Conservation (phyloP, 1,140 invertebrate genomes). For the Stegodyphus mimosarum region DNA sequence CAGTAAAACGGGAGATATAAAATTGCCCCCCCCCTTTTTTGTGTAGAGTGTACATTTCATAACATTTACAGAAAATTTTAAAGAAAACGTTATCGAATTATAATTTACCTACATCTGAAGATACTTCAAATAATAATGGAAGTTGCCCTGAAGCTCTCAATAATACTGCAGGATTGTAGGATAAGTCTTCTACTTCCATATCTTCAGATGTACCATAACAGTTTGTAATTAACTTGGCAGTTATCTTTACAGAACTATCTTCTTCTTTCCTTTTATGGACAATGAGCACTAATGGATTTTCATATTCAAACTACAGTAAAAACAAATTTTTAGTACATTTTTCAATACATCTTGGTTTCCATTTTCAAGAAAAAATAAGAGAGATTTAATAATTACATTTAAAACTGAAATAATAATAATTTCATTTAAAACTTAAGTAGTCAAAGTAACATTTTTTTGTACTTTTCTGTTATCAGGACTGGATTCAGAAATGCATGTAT, state of each 20-base stretch:
- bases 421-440: too few species aligned
- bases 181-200: background rate
- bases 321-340: background rate
- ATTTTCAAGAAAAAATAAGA: too few species aligned
- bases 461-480: too few species aligned
- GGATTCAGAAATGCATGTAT: too few species aligned
- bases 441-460: too few species aligned
- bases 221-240: conserved; percentile 18
- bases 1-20: too few species aligned
- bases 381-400: too few species aligned
- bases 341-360: background rate
- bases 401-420: too few species aligned
- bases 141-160: conserved; percentile 31
- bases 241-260: background rate
- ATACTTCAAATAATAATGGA: conserved; percentile 25
- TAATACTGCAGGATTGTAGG: conserved; percentile 10
- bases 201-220: conserved; percentile 15
- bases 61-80: background rate
- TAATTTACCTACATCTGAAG: conserved; percentile 34
- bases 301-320: conserved; percentile 22
- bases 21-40: too few species aligned
- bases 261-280: background rate
- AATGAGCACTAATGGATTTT: conserved; percentile 32
- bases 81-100: background rate
- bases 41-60: background rate